Percentiles rank a stretch among this genome's conserved stretches.
phyloP scores from a whole-genome alignment of 2,797 vertebrate species.

The Microctenopoma lineatum region DNA sequence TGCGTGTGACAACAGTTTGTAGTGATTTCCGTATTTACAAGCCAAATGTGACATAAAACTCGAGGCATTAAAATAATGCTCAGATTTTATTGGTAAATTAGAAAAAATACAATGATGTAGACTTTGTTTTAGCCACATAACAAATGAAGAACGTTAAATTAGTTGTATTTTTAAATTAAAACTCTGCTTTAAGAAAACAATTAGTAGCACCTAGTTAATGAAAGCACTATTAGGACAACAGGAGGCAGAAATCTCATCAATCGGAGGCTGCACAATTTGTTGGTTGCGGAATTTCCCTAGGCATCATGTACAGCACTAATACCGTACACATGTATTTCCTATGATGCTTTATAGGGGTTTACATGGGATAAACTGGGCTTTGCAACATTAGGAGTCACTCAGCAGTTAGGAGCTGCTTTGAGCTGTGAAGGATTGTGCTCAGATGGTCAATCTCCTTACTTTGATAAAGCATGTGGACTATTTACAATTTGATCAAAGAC shows the following conservation, averaged over 20 bases:
- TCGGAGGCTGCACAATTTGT: slow-evolving; percentile 37
- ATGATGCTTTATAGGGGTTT: slow-evolving; percentile 48
- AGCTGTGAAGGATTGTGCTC: slow-evolving; percentile 47
- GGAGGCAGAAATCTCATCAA: slow-evolving; percentile 43
- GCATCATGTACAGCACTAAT: slow-evolving; percentile 10
- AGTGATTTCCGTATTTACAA: slow-evolving; percentile 27
- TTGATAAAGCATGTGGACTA: slow-evolving; percentile 57
- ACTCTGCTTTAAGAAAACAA: slow-evolving; percentile 31
- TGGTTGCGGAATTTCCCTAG: slow-evolving; percentile 13
- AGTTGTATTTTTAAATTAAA: slow-evolving; percentile 30
- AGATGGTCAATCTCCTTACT: slow-evolving; percentile 48
- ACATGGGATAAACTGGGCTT: slow-evolving; percentile 34
- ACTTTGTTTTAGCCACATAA: slow-evolving; percentile 52
- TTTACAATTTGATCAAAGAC: slow-evolving; percentile 69
- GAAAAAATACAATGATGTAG: slow-evolving; percentile 50
- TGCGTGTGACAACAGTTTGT: slow-evolving; percentile 34
- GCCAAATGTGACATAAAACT: slow-evolving; percentile 41
- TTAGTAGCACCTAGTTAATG: slow-evolving; percentile 23
- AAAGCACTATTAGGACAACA: slow-evolving; percentile 41
- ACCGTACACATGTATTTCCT: slow-evolving; percentile 33
- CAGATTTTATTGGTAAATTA: slow-evolving; percentile 72
- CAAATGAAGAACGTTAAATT: slow-evolving; percentile 39
- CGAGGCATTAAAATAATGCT: slow-evolving; percentile 53
- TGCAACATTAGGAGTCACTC: slow-evolving; percentile 37
- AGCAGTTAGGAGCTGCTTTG: slow-evolving; percentile 44